Percentiles rank a stretch among this genome's conserved stretches.
phyloP scores from a whole-genome alignment of 2,797 vertebrate species.

The Tolypeutes matacus region DNA sequence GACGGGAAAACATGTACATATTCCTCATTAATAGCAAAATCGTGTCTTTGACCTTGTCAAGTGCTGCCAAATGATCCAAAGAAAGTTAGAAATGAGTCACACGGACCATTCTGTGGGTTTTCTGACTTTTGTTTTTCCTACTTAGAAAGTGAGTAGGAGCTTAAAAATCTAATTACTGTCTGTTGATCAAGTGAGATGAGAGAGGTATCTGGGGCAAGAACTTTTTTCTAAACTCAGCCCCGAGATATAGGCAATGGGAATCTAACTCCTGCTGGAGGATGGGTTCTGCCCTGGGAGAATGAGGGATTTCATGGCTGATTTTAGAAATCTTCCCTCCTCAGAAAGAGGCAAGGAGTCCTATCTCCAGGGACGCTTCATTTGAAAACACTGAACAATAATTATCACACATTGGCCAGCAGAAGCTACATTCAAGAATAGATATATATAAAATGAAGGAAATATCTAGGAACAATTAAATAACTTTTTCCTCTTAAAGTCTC shows the following conservation, averaged over 20 bases:
- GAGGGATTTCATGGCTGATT: background rate
- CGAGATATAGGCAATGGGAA: background rate
- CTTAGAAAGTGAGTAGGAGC: slow-evolving; percentile 39
- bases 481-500: background rate
- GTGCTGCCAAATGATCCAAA: background rate
- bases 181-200: background rate
- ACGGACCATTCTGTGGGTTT: background rate
- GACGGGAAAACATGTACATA: background rate
- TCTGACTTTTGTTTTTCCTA: slow-evolving; percentile 47
- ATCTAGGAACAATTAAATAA: background rate
- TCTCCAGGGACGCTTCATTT: background rate
- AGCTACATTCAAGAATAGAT: background rate
- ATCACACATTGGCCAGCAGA: background rate
- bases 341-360: background rate
- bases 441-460: background rate
- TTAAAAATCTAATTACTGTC: slow-evolving; percentile 54
- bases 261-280: background rate
- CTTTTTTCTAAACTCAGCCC: background rate
- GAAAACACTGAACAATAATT: background rate
- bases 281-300: background rate
- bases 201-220: background rate
- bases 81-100: slow-evolving; percentile 59
- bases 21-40: slow-evolving; percentile 48
- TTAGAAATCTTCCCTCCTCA: background rate
- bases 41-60: background rate